Percentiles rank a stretch among this genome's conserved stretches.
Conservation (phyloP, 2,888 invertebrate genomes). For the Anodontia alba region DNA sequence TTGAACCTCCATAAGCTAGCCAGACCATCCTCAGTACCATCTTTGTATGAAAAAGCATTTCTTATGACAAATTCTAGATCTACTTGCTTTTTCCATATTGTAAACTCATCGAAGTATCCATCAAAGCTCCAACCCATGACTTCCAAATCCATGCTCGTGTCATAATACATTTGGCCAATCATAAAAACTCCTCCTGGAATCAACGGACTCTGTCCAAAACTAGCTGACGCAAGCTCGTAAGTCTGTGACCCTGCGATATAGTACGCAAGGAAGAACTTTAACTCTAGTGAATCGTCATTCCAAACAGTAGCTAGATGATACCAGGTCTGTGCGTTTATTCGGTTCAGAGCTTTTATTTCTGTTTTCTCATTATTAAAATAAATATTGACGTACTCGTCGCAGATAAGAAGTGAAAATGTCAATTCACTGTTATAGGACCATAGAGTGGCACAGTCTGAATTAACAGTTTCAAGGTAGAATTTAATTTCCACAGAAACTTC, state of each 20-base stretch:
- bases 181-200: slow-evolving; percentile 67
- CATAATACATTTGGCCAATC: slow-evolving; percentile 66
- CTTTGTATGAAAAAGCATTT: slow-evolving; percentile 56
- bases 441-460: slow-evolving; percentile 57
- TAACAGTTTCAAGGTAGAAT: slow-evolving; percentile 51
- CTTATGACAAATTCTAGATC: slow-evolving; percentile 49
- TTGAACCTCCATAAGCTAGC: slow-evolving; percentile 68
- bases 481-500: slow-evolving; percentile 69
- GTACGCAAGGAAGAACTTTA: slow-evolving; percentile 59
- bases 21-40: slow-evolving; percentile 32
- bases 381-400: slow-evolving; percentile 44
- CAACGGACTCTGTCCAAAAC: slow-evolving; percentile 34
- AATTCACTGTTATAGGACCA: slow-evolving; percentile 63
- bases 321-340: slow-evolving; percentile 61
- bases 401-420: slow-evolving; percentile 51
- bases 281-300: slow-evolving; percentile 28
- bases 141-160: slow-evolving; percentile 22
- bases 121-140: slow-evolving; percentile 57
- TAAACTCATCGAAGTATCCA: slow-evolving; percentile 70
- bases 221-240: background rate
- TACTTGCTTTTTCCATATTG: slow-evolving; percentile 67
- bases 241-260: slow-evolving; percentile 34
- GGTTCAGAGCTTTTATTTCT: slow-evolving; percentile 42
- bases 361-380: slow-evolving; percentile 34
- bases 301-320: slow-evolving; percentile 71